Base-by-base conservation (phyloP, 2,888 invertebrate species). In the Phaonia tiefii region DNA sequence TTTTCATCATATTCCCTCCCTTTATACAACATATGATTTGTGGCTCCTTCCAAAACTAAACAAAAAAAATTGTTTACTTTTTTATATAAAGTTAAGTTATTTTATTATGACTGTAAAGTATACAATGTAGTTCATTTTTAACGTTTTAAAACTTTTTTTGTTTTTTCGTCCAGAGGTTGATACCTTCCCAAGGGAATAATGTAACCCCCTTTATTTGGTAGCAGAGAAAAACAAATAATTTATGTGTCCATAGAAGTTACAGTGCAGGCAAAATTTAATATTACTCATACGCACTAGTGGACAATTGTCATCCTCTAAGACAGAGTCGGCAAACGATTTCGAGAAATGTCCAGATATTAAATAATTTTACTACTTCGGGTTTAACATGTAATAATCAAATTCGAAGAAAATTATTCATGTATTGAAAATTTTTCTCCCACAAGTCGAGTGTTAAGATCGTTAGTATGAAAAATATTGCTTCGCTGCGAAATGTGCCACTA, bases 231-330 rank as follows among this genome's bases (percentile, higher is more conserved):
- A 44, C 15, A 37, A 71, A 25, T 63, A 74, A 79, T 79, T 79
- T 79, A 74, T 74, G 79, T 65, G 46, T 74, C 74, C 25, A 70
- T 70, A 44, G 54, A 25, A 63, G 37, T 8, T 15, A 67, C 67
- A 67, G 51, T 67, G 10, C 1, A 2, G 37, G n/a, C 1, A 11
- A 67, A 22, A 20, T n/a, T n/a, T n/a, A n/a, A n/a, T n/a, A n/a
- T n/a, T n/a, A n/a, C n/a, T n/a, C n/a, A n/a, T n/a, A n/a, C n/a
- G n/a, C n/a, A n/a, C n/a, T n/a, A n/a, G n/a, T n/a, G n/a, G n/a
- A n/a, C n/a, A n/a, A n/a, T n/a, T n/a, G n/a, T n/a, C n/a, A n/a
- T n/a, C n/a, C n/a, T n/a, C n/a, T n/a, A n/a, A n/a, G n/a, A n/a
- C n/a, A n/a, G n/a, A n/a, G n/a, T n/a, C n/a, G n/a, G n/a, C n/a